Evolutionary conservation across 2,888 invertebrate species (phyloP), one percentile per base, ranked within the genome.

Genomic region (Tenthredo livida): DNA sequence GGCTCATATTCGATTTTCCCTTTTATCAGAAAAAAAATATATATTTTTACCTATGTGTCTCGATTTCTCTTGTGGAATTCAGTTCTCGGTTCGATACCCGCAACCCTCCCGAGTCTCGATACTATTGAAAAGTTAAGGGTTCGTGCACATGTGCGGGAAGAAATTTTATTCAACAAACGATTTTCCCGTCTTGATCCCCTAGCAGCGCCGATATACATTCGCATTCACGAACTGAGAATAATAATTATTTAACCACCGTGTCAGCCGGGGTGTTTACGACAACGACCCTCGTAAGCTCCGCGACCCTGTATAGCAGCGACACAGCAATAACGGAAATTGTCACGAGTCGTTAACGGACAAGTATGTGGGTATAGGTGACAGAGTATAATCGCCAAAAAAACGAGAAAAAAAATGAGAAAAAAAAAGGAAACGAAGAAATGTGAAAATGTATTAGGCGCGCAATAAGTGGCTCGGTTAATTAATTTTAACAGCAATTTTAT

Each of bases 321-420:
- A 67, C 33, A 67, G 67, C 67, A 67, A 67, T 67, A 67, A 67
- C 67, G 67, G 33, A 67, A 67, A 67, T 67, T 67, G 67, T 67
- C 17, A 67, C 67, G 67, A 67, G 67, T 67, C 67, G 67, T 67
- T 67, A 67, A 33, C 67, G 67, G 17, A 33, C 67, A 17, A 67
- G 67, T 67, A 33, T 67, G 67, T 67, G 25, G 21, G 12, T 25
- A 21, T 67, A 67, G 29, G 33, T 33, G 33, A 15, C 67, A 33
- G 5, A 33, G 67, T 33, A 47, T 47, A 33, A 67, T 67, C 67
- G 33, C 33, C 0, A 33, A 33, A 25, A 12, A 33, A 33, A 33
- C 33, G 2, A n/a, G 17, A 29, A 33, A 17, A 9, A 67, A 10
- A 61, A 25, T 0, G 0, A 4, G 10, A 61, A 10, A 25, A 25